phyloP scores from a whole-genome alignment of 1,140 invertebrate species.

The Drosophila kepulauana region DNA sequence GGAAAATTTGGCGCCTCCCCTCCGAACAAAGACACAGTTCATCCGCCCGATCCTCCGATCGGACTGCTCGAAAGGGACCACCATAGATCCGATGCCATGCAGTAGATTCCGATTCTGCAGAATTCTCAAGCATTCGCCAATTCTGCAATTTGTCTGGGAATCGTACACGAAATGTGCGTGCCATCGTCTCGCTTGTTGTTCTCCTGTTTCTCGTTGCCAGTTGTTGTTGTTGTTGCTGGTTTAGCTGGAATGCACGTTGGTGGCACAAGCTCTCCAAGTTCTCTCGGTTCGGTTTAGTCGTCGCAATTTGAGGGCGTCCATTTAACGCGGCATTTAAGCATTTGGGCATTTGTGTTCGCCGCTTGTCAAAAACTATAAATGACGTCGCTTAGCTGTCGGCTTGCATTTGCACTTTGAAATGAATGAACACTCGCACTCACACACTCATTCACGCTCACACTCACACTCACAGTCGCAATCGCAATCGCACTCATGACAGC shows the following conservation, averaged over 20 bases:
- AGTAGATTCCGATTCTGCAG: constrained; percentile 67
- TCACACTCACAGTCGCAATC: constrained; percentile 31
- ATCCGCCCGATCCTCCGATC: not conserved
- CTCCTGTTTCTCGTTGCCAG: not conserved
- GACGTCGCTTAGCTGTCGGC: constrained; percentile 79
- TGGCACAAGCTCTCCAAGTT: constrained; percentile 53
- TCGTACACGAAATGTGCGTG: constrained; percentile 80
- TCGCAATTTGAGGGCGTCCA: constrained; percentile 53
- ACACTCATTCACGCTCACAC: constrained; percentile 16
- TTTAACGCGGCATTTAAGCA: constrained; percentile 44
- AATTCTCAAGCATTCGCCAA: constrained; percentile 77
- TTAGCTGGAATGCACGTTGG: constrained; percentile 57
- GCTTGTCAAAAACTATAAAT: constrained; percentile 79
- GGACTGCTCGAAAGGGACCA: constrained; percentile 40
- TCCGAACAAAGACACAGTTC: not conserved
- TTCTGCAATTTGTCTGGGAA: constrained; percentile 80
- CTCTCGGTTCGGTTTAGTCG: not conserved
- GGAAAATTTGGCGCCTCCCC: constrained; percentile 55
- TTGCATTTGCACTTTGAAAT: constrained; percentile 75
- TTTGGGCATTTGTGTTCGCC: constrained; percentile 65
- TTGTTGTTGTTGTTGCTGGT: constrained; percentile 35
- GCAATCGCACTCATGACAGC: constrained; percentile 60
- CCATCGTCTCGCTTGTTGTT: constrained; percentile 49
- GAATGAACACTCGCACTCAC: constrained; percentile 47
- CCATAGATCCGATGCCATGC: constrained; percentile 66